Percentiles rank a stretch among this genome's conserved stretches.
phyloP scores from a whole-genome alignment of 2,113 vertebrate species.

The Notiomystis cincta region DNA sequence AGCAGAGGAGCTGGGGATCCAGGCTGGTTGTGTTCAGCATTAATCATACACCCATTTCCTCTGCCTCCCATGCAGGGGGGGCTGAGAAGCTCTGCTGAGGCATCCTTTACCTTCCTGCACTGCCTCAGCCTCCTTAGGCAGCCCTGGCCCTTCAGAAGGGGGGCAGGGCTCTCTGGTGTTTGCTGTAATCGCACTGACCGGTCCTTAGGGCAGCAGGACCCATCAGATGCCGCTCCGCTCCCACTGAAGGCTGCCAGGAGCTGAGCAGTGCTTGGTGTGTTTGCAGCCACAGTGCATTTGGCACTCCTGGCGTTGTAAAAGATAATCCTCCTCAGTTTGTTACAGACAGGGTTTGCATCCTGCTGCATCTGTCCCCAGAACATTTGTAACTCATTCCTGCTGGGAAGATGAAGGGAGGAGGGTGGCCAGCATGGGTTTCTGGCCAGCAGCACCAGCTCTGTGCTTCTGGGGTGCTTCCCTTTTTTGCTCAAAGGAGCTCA shows the following conservation, averaged over 20 bases:
- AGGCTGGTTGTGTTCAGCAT: background rate
- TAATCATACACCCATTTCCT: background rate
- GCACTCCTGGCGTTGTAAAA: background rate
- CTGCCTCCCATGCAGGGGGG: background rate
- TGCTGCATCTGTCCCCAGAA: background rate
- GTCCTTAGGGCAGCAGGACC: background rate
- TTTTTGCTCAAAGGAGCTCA: background rate
- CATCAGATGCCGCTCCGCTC: background rate
- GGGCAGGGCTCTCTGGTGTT: background rate
- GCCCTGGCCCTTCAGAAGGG: background rate
- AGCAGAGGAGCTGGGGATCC: background rate
- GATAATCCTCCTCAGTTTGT: background rate
- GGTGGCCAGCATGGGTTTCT: background rate
- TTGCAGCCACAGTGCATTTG: background rate
- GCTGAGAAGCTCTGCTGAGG: background rate
- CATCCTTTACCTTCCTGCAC: background rate
- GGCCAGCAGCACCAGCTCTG: background rate
- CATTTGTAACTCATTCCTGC: background rate
- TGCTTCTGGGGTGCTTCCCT: background rate
- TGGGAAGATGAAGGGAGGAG: background rate
- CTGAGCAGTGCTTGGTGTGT: background rate
- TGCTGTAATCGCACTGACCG: accelerated
- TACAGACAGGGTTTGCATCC: background rate
- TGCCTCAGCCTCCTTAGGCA: background rate
- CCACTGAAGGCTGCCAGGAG: background rate